A percentile compares a stretch with the other conserved stretches of the same genome.
phyloP scores from a whole-genome alignment of 2,797 vertebrate species.

The Notolepis coatsorum region DNA sequence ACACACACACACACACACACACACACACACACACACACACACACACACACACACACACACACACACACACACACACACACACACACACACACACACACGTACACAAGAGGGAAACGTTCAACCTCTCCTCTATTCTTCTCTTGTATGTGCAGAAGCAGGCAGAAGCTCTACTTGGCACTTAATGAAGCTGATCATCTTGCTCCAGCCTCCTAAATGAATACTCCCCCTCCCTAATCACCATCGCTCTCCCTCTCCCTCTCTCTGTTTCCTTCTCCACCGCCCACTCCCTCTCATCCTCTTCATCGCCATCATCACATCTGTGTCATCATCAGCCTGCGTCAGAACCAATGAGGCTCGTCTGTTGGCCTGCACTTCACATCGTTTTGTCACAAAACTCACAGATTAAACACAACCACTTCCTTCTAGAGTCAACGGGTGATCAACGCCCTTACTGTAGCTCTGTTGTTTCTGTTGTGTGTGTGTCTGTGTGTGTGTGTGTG shows the following conservation, averaged over 20 bases:
- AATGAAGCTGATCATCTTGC: slow-evolving; percentile 72
- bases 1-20: no score
- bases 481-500: neutral
- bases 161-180: slow-evolving; percentile 62
- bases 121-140: no score
- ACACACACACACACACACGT: no score
- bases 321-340: slow-evolving; percentile 55
- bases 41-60: no score
- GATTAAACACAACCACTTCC: slow-evolving; percentile 38
- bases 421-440: slow-evolving; percentile 30
- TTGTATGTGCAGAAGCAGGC: slow-evolving; percentile 45
- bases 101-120: no score
- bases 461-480: no score
- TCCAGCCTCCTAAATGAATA: slow-evolving; percentile 55
- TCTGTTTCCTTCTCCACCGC: neutral
- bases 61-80: no score
- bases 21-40: no score
- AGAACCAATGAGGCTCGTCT: slow-evolving; percentile 58
- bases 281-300: slow-evolving; percentile 40
- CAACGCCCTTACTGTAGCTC: no score
- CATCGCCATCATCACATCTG: slow-evolving; percentile 53
- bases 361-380: slow-evolving; percentile 64
- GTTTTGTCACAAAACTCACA: slow-evolving; percentile 52
- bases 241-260: slow-evolving; percentile 39
- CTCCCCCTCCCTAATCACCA: slow-evolving; percentile 58